A percentile compares a stretch with the other conserved stretches of the same genome.
Evolutionary conservation across 2,797 vertebrate genomes (phyloP).

Genomic region (Tauraco hartlaubi): DNA sequence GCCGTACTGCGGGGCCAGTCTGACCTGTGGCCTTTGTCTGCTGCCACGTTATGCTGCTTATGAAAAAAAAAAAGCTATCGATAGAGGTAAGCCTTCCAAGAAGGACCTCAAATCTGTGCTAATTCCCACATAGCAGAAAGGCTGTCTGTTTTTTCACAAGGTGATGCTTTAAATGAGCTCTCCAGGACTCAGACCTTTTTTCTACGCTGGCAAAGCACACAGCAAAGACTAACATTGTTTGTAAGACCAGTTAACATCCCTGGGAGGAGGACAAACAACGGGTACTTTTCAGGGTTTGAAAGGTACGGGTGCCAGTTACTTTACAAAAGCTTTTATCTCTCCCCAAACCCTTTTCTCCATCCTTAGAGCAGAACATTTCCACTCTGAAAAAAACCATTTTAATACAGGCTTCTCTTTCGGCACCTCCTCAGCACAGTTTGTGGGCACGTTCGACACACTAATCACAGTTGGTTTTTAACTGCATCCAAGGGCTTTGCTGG

Average conservation of each 20-base stretch:
- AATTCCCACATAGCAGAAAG: fast-evolving
- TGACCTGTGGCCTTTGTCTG: fast-evolving
- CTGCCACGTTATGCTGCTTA: background rate
- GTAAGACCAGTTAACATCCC: background rate
- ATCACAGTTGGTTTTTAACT: background rate
- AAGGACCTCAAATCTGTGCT: background rate
- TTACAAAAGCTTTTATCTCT: background rate
- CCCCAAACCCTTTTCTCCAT: background rate
- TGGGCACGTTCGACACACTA: background rate
- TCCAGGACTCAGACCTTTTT: background rate
- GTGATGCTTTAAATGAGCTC: background rate
- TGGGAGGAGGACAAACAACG: background rate
- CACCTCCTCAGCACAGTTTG: background rate
- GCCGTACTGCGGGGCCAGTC: fast-evolving
- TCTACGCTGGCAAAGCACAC: background rate
- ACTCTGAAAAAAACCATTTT: background rate
- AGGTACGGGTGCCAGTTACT: background rate
- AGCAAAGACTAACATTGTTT: fast-evolving
- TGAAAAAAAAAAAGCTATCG: background rate
- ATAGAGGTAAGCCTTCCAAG: background rate
- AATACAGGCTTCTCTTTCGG: background rate
- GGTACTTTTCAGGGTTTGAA: background rate
- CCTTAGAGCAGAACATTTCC: background rate
- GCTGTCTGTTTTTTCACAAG: background rate
- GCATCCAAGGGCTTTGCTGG: background rate